These are phyloP conservation scores for Proteles cristata DNA, from an alignment of 2,113 vertebrate genomes.

Conservation along the genomic window DNA sequence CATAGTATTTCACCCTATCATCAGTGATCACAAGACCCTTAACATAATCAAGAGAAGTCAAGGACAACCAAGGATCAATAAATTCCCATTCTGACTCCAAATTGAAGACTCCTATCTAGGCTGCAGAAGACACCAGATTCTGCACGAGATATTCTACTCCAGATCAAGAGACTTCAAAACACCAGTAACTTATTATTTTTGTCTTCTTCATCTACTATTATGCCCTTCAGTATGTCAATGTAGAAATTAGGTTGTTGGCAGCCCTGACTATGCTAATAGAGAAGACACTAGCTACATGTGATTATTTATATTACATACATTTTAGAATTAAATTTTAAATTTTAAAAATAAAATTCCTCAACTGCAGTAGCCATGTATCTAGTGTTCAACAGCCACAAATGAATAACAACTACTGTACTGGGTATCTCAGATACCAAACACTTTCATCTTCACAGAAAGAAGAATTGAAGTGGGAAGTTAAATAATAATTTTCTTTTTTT, in stretches of 20 bases:
- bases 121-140: neutral
- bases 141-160: neutral
- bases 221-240: neutral
- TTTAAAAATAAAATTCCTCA: neutral
- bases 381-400: neutral
- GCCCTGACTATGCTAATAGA: neutral
- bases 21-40: neutral
- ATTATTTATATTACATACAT: neutral
- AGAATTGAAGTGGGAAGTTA: conserved; percentile 33
- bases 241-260: neutral
- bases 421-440: neutral
- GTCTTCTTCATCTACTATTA: neutral
- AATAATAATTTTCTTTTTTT: neutral
- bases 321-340: conserved; percentile 41
- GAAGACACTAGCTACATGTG: neutral
- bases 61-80: neutral
- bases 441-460: neutral
- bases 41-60: neutral
- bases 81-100: neutral
- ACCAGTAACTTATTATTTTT: neutral
- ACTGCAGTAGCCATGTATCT: neutral
- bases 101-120: neutral
- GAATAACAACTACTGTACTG: neutral
- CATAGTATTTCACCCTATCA: neutral
- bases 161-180: neutral